Percentiles rank a stretch among this genome's conserved stretches.
Evolutionary conservation across 2,888 invertebrate genomes (phyloP).

Genomic region (Synergus itoensis): DNA sequence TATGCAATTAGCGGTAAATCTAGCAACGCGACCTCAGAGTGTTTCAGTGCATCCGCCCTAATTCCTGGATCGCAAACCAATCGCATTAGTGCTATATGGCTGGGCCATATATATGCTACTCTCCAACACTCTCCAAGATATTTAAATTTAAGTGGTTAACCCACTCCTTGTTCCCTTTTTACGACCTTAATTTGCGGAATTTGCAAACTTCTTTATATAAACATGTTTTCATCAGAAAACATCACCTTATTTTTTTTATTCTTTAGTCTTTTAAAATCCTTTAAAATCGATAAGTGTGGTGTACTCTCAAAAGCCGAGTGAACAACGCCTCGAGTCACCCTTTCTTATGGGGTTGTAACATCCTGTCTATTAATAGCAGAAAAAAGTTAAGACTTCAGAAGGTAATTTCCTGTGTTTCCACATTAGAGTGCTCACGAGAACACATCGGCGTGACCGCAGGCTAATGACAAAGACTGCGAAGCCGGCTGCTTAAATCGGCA

Average conservation of each 20-base stretch:
- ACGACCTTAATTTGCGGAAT: neutral
- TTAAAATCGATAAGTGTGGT: too few relatives aligned
- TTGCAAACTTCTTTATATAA: too few relatives aligned
- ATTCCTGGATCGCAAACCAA: slow-evolving; percentile 62
- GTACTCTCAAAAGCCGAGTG: too few relatives aligned
- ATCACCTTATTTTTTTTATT: too few relatives aligned
- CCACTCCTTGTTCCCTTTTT: neutral
- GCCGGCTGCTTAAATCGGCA: slow-evolving; percentile 44
- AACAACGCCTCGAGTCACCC: neutral
- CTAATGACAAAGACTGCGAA: slow-evolving; percentile 52
- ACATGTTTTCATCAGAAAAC: too few relatives aligned
- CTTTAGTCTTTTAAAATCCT: too few relatives aligned
- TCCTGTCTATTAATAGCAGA: neutral
- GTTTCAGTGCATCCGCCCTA: slow-evolving; percentile 52
- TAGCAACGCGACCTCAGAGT: slow-evolving; percentile 54
- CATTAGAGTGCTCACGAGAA: slow-evolving; percentile 8
- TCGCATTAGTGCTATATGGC: slow-evolving; percentile 60
- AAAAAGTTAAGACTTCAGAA: neutral
- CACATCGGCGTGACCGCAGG: slow-evolving; percentile 44
- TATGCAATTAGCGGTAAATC: slow-evolving; percentile 66
- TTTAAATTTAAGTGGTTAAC: slow-evolving; percentile 55
- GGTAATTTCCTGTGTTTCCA: neutral
- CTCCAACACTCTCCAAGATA: slow-evolving; percentile 48
- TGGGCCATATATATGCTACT: slow-evolving; percentile 35
- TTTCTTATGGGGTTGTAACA: neutral